These are phyloP conservation scores for Nannobrachium achirus DNA, from an alignment of 2,113 vertebrate species.

Conservation along the genomic window DNA sequence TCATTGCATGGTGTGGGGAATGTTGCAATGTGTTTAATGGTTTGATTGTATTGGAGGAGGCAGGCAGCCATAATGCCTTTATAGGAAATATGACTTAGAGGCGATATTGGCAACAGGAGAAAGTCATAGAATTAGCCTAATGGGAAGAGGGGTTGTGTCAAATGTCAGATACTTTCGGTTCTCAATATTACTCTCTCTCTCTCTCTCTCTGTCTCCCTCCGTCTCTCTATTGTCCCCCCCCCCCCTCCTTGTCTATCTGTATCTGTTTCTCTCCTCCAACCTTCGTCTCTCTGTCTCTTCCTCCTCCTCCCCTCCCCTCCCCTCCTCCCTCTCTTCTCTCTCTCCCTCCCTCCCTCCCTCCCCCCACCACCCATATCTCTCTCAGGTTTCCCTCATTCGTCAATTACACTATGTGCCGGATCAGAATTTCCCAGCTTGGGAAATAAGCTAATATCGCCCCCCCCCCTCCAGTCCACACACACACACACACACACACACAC, in stretches of 20 bases:
- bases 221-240: constrained; percentile 22
- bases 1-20: constrained; percentile 49
- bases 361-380: constrained; percentile 57
- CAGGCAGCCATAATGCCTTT: constrained; percentile 67
- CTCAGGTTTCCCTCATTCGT: constrained; percentile 64
- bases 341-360: not conserved
- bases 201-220: not conserved
- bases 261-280: constrained; percentile 11
- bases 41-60: constrained; percentile 77
- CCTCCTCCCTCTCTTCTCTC: not conserved
- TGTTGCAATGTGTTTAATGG: constrained; percentile 70
- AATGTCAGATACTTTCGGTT: constrained; percentile 74
- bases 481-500: not conserved
- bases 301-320: constrained; percentile 12
- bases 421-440: constrained; percentile 69
- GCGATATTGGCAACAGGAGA: constrained; percentile 72
- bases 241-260: constrained; percentile 40
- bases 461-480: not conserved
- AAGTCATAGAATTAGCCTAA: constrained; percentile 76
- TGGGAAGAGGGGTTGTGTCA: constrained; percentile 70
- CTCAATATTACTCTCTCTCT: constrained; percentile 1
- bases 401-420: constrained; percentile 67
- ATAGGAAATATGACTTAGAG: constrained; percentile 67
- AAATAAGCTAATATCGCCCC: constrained; percentile 73
- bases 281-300: constrained; percentile 7